Conservation (phyloP, 2,797 vertebrate species). For the Oophaga sylvatica region DNA sequence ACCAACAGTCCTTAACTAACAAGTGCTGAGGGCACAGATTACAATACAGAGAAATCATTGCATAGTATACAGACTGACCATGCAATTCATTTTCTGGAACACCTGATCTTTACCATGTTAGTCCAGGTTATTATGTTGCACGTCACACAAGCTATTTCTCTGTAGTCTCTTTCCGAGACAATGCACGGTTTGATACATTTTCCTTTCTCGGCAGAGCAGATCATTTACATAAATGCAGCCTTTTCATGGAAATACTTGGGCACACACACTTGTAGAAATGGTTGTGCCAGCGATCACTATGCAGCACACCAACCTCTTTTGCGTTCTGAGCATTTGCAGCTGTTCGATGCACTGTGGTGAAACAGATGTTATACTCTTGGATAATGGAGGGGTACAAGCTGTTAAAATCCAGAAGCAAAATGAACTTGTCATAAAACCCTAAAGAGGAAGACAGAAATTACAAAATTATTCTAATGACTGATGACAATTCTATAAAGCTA, state of each 20-base stretch:
- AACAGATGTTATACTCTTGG: conserved; percentile 99
- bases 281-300: not conserved
- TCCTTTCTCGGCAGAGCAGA: not conserved
- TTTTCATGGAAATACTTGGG: not conserved
- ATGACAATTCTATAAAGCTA: not conserved
- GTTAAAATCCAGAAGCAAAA: conserved; percentile 98
- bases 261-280: not conserved
- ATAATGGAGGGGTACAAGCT: conserved; percentile 99
- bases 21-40: not conserved
- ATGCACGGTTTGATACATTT: not conserved
- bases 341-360: conserved; percentile 90
- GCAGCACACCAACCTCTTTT: conserved; percentile 72
- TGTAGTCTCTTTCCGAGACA: not conserved
- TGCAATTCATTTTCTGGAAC: not conserved
- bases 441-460: conserved; percentile 54
- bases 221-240: not conserved
- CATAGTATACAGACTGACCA: not conserved
- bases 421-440: conserved; percentile 99
- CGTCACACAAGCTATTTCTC: not conserved
- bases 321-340: conserved; percentile 75
- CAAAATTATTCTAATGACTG: not conserved
- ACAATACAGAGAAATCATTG: not conserved
- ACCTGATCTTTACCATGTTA: not conserved
- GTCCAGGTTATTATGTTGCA: not conserved
- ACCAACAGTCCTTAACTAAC: not conserved